Conservation (phyloP, 2,113 vertebrate genomes). For the Heterocephalus glaber region DNA sequence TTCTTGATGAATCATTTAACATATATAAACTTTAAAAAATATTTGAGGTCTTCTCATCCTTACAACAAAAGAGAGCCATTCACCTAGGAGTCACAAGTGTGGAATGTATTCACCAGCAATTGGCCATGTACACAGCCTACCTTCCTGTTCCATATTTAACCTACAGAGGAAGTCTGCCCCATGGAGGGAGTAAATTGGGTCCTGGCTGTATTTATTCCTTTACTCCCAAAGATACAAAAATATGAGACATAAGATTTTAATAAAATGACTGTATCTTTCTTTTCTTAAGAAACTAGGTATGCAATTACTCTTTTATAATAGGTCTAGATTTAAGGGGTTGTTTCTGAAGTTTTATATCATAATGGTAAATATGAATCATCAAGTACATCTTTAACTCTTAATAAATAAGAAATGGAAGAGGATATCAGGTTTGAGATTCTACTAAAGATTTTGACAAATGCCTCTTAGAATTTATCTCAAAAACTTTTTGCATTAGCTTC, state of each 20-base stretch:
- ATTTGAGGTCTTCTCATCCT: neutral
- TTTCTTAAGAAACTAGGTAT: neutral
- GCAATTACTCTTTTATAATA: neutral
- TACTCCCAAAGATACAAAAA: neutral
- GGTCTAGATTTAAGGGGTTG: neutral
- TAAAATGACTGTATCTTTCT: neutral
- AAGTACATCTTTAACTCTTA: neutral
- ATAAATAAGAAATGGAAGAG: neutral
- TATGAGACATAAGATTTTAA: neutral
- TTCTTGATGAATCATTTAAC: neutral
- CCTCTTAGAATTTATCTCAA: neutral
- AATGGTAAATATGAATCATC: neutral
- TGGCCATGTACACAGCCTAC: neutral
- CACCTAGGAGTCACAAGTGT: neutral
- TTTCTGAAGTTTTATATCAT: neutral
- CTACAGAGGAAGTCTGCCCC: neutral
- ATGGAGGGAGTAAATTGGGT: accelerated
- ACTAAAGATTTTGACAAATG: neutral
- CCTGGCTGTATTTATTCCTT: neutral
- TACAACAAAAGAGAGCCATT: neutral
- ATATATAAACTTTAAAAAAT: neutral
- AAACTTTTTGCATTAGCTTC: neutral
- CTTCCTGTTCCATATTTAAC: neutral
- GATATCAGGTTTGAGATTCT: neutral
- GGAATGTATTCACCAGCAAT: neutral